These are phyloP conservation scores for Galago senegalensis DNA, from an alignment of 2,797 vertebrate genomes.

Conservation along the genomic window DNA sequence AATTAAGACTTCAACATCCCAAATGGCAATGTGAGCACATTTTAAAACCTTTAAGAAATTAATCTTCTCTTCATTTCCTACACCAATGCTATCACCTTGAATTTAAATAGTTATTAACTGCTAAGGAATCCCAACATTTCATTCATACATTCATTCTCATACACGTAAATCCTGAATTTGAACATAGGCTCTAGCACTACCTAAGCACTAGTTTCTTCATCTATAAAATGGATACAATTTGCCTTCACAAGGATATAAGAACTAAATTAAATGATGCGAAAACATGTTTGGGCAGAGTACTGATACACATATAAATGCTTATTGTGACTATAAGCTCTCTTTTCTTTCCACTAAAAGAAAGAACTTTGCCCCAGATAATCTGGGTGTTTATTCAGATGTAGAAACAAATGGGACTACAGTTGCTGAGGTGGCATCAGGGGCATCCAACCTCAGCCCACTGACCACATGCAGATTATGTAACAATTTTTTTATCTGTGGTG, in stretches of 20 bases:
- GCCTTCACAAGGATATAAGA: background rate
- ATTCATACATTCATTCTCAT: background rate
- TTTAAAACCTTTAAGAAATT: conserved; percentile 49
- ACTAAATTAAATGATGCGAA: conserved; percentile 2
- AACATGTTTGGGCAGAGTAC: background rate
- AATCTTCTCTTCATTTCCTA: conserved; percentile 40
- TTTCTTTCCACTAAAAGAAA: background rate
- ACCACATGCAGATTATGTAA: too few species aligned
- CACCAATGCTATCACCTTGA: background rate
- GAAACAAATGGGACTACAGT: background rate
- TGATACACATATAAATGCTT: background rate
- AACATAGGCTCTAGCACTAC: background rate
- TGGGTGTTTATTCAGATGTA: background rate
- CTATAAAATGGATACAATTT: background rate
- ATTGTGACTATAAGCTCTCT: background rate
- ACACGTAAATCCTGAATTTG: background rate
- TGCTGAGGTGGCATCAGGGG: background rate
- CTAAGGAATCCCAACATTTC: background rate
- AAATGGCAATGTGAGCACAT: background rate
- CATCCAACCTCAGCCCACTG: too few species aligned
- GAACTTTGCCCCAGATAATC: conserved; percentile 35
- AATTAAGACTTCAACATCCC: conserved; percentile 29
- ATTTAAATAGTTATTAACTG: conserved; percentile 23
- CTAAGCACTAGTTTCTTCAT: background rate
- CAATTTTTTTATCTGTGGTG: too few species aligned